Base-by-base conservation (phyloP, 1,140 invertebrate species). In the Drosophila melanica region DNA sequence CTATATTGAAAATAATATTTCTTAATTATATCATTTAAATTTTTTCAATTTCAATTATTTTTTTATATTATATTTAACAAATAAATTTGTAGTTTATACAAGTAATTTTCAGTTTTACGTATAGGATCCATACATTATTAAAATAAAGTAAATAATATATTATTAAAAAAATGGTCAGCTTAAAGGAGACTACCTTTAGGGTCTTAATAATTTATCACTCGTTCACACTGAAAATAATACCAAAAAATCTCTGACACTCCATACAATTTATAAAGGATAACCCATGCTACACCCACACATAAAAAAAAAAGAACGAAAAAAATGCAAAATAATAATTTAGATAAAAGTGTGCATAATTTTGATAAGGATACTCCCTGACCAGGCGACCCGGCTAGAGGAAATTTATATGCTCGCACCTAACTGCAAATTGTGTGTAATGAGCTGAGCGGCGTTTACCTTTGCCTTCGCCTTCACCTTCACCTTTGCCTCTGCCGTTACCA, bases 331-430 rank as follows among this genome's bases (percentile, higher is more conserved):
- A 70, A 79, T 89, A 84, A 89, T 80, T 89, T 87, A 84, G 84
- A 87, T 87, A 74, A 84, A 87, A 87, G 63, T 75, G 33, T 72
- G 75, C 72, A 79, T 84, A 86, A 87, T 82, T 84, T 73, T 82
- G 82, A 87, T 87, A 87, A 76, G 72, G 64, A 62, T 51, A 37
- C 42, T 27, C 41, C 23, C 7, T 33, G 47, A 65, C 18, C 62
- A 60, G 48, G 23, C 42, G 45, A 27, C 23, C 65, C 27, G 18
- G 33, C 65, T 8, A 57, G 50, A 66, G 62, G 18, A 59, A 85
- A 90, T 89, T 90, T 89, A 81, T 89, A 89, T 89, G 84, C 86
- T 89, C 84, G 84, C 84, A 89, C 84, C 84, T 90, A 89, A 89
- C 84, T 89, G 84, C 84, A 90, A 89, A 89, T 89, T 89, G 86